These are phyloP conservation scores for Apus apus DNA, from an alignment of 2,113 vertebrate species.

Conservation along the genomic window DNA sequence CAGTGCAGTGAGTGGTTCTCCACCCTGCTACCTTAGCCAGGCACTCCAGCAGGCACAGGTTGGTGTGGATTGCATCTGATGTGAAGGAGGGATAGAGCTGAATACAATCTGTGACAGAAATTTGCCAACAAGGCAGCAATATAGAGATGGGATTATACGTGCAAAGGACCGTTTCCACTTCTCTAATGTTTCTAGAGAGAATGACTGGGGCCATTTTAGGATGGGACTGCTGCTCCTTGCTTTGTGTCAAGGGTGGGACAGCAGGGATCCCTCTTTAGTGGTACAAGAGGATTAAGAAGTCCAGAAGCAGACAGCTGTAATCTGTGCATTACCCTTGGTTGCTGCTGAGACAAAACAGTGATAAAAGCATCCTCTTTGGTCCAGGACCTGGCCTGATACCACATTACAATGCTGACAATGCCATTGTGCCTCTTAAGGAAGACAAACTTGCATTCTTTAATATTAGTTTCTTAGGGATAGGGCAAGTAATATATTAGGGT, in stretches of 20 bases:
- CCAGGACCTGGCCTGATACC: neutral
- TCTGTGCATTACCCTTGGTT: neutral
- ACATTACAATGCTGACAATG: neutral
- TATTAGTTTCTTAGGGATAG: neutral
- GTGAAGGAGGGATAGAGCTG: slow-evolving; percentile 36
- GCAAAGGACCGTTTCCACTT: neutral
- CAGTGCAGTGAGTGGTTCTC: neutral
- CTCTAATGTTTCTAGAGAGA: neutral
- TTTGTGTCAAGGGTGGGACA: neutral
- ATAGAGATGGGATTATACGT: slow-evolving; percentile 5
- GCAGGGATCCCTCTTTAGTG: neutral
- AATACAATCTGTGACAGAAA: slow-evolving; percentile 5
- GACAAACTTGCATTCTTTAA: neutral
- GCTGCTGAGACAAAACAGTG: neutral
- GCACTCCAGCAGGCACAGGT: neutral
- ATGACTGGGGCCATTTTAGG: neutral
- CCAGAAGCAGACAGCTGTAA: neutral
- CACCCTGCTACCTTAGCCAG: neutral
- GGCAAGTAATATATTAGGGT: neutral
- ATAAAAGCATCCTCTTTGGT: neutral
- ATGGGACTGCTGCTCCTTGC: neutral
- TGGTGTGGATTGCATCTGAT: slow-evolving; percentile 46
- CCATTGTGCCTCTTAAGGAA: neutral
- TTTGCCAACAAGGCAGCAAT: slow-evolving; percentile 43
- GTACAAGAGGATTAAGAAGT: neutral